These are phyloP conservation scores for Miltochrista miniata DNA, from an alignment of 2,888 invertebrate species.

Conservation along the genomic window DNA sequence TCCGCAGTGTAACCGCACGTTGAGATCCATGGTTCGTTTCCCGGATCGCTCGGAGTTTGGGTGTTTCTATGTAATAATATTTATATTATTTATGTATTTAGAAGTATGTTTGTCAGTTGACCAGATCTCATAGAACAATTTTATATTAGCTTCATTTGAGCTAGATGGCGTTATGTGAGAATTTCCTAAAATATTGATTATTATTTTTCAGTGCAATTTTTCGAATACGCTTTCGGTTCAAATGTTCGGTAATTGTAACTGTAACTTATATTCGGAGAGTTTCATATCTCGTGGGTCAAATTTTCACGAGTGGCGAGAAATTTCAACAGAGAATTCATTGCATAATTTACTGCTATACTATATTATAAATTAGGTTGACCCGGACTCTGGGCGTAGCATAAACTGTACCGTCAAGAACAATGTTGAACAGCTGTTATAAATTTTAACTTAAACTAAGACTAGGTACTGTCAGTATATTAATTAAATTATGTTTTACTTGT, in stretches of 20 bases:
- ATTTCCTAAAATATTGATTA: too few species aligned
- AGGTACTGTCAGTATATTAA: slow-evolving; percentile 26
- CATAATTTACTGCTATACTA: slow-evolving; percentile 62
- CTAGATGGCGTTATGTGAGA: too few species aligned
- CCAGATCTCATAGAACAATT: too few species aligned
- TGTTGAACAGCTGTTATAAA: slow-evolving; percentile 56
- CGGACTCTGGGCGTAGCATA: slow-evolving; percentile 50
- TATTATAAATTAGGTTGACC: slow-evolving; percentile 62
- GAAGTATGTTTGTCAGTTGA: too few species aligned
- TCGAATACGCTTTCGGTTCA: slow-evolving; percentile 36
- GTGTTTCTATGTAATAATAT: too few species aligned
- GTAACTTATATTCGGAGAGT: slow-evolving; percentile 41
- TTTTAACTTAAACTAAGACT: slow-evolving; percentile 45
- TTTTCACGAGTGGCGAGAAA: slow-evolving; percentile 53
- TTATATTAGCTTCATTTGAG: too few species aligned
- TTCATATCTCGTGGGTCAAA: slow-evolving; percentile 49
- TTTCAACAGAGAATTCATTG: slow-evolving; percentile 59
- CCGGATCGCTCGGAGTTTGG: too few species aligned
- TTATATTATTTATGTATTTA: too few species aligned
- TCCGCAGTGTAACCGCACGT: too few species aligned
- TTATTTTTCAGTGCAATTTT: too few species aligned
- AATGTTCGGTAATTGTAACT: slow-evolving; percentile 26
- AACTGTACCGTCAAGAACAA: slow-evolving; percentile 51
- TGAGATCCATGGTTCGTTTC: too few species aligned
- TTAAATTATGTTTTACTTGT: slow-evolving; percentile 23